These are phyloP conservation scores for Drosophila simulans DNA, from an alignment of 1,140 invertebrate genomes.

Conservation along the genomic window DNA sequence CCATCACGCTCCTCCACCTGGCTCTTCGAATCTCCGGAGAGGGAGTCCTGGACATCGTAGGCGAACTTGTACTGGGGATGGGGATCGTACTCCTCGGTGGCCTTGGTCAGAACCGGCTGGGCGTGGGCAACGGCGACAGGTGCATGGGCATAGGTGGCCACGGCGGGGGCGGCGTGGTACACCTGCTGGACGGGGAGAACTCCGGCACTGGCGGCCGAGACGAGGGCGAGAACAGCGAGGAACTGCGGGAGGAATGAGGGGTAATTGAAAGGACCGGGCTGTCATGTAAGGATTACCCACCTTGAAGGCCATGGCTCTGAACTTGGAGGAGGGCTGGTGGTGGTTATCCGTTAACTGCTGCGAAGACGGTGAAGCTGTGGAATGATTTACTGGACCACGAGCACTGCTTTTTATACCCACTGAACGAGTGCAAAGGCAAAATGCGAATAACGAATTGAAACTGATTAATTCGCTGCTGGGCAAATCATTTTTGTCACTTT, in stretches of 20 bases:
- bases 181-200: constrained; percentile 65
- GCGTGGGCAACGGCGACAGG: constrained; percentile 62
- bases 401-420: constrained; percentile 62
- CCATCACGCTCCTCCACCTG: constrained; percentile 87
- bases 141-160: constrained; percentile 57
- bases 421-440: constrained; percentile 27
- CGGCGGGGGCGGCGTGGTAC: constrained; percentile 65
- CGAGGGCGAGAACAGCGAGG: constrained; percentile 66
- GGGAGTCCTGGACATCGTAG: constrained; percentile 85
- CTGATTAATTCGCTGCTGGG: constrained; percentile 48
- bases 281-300: constrained; percentile 28
- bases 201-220: constrained; percentile 66
- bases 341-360: constrained; percentile 55
- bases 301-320: constrained; percentile 75
- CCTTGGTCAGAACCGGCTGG: constrained; percentile 67
- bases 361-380: constrained; percentile 63
- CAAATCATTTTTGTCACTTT: constrained; percentile 70
- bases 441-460: constrained; percentile 50
- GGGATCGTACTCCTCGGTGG: constrained; percentile 79
- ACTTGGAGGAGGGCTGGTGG: constrained; percentile 19
- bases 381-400: constrained; percentile 65
- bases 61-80: constrained; percentile 85
- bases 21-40: constrained; percentile 87
- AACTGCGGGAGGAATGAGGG: constrained; percentile 27
- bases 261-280: neutral